These are phyloP conservation scores for Amphiprion percula DNA, from an alignment of 2,113 vertebrate species.

Conservation along the genomic window DNA sequence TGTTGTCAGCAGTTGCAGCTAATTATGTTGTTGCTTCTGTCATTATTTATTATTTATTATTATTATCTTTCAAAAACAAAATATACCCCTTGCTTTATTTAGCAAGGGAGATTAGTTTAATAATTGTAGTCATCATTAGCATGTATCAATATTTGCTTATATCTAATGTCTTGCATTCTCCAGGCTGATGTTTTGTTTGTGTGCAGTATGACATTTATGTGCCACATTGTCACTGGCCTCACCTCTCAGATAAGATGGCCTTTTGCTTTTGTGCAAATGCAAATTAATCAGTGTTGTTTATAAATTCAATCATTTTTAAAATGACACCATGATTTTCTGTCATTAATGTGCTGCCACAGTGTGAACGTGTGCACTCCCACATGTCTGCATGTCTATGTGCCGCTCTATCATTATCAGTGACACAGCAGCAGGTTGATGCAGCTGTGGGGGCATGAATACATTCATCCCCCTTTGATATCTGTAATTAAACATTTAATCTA, in stretches of 20 bases:
- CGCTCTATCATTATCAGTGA: background rate
- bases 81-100: too few species aligned
- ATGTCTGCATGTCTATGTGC: background rate
- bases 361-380: background rate
- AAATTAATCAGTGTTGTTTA: slow-evolving; percentile 31
- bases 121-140: too few species aligned
- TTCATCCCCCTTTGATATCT: slow-evolving; percentile 4
- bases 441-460: background rate
- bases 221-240: background rate
- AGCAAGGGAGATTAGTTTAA: too few species aligned
- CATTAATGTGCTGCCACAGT: background rate
- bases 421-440: slow-evolving; percentile 1
- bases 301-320: slow-evolving; percentile 7
- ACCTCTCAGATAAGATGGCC: background rate
- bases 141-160: background rate
- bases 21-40: too few species aligned
- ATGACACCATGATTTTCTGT: slow-evolving; percentile 12
- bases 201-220: background rate
- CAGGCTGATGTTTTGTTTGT: background rate
- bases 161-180: background rate
- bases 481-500: slow-evolving; percentile 37
- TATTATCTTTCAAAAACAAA: too few species aligned
- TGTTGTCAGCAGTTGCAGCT: background rate
- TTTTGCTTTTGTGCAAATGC: background rate
- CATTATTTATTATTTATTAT: too few species aligned